Conservation (phyloP, 37 sponge, comb jelly and placozoan species). For the Axinella damicornis region DNA sequence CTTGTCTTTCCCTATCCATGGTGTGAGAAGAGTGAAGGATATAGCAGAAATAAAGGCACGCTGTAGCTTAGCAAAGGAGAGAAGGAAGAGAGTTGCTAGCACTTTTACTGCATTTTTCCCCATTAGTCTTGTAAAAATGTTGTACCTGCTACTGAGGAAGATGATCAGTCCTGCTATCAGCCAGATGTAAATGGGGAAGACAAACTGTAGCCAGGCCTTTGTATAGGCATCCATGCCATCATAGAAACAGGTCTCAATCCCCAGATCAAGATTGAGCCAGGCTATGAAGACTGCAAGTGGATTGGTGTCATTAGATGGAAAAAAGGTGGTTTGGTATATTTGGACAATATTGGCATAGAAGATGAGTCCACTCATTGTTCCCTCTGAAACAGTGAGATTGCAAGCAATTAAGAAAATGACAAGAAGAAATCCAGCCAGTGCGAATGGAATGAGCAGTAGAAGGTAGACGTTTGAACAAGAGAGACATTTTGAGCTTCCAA, state of each 20-base stretch:
- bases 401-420: not conserved
- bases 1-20: not conserved
- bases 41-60: not conserved
- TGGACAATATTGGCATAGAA: not conserved
- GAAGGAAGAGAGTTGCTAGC: constrained; percentile 35
- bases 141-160: not conserved
- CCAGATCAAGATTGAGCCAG: constrained; percentile 17
- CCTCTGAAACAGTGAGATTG: not conserved
- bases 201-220: constrained; percentile 50
- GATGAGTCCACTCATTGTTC: not conserved
- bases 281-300: not conserved
- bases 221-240: constrained; percentile 24
- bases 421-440: not conserved
- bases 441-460: not conserved
- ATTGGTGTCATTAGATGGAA: not conserved
- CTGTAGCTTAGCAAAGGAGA: constrained; percentile 32
- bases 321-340: not conserved
- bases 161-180: constrained; percentile 11
- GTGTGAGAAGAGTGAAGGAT: not conserved
- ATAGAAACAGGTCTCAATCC: constrained; percentile 39
- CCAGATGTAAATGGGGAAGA: constrained; percentile 41
- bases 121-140: not conserved
- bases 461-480: not conserved
- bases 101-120: constrained; percentile 27
- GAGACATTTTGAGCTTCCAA: not conserved